These are phyloP conservation scores for Cyphomyrus plagiostoma DNA, from an alignment of 2,113 vertebrate genomes.

Conservation along the genomic window DNA sequence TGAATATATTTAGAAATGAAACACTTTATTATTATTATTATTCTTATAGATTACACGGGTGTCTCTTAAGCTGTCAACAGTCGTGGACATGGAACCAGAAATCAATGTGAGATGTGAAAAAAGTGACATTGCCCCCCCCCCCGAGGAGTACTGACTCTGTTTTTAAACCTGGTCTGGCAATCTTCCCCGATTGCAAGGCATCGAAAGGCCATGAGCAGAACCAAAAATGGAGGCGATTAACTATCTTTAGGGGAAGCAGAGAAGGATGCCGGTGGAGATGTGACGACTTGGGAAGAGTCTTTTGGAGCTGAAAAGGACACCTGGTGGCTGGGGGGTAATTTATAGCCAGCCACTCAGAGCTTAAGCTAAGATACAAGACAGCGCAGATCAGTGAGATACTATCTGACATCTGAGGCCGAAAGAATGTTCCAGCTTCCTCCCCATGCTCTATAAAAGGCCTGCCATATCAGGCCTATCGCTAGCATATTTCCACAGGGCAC, in stretches of 20 bases:
- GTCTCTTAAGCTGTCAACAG: background rate
- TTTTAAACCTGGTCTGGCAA: background rate
- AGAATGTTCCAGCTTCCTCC: background rate
- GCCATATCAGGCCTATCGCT: too few relatives aligned
- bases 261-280: background rate
- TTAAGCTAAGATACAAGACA: background rate
- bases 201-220: constrained; percentile 22
- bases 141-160: constrained; percentile 18
- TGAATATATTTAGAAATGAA: constrained; percentile 10
- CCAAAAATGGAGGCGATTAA: constrained; percentile 9
- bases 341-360: background rate
- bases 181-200: constrained; percentile 15
- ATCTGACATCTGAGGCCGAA: background rate
- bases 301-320: background rate
- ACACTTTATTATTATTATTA: background rate
- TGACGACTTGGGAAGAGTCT: background rate
- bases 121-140: background rate
- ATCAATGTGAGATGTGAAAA: background rate
- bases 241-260: background rate
- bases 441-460: background rate
- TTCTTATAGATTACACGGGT: background rate
- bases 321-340: background rate
- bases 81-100: background rate
- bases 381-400: background rate
- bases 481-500: constrained; percentile 1